Conservation (phyloP, 2,113 vertebrate genomes). For the Poeciliopsis occidentalis region DNA sequence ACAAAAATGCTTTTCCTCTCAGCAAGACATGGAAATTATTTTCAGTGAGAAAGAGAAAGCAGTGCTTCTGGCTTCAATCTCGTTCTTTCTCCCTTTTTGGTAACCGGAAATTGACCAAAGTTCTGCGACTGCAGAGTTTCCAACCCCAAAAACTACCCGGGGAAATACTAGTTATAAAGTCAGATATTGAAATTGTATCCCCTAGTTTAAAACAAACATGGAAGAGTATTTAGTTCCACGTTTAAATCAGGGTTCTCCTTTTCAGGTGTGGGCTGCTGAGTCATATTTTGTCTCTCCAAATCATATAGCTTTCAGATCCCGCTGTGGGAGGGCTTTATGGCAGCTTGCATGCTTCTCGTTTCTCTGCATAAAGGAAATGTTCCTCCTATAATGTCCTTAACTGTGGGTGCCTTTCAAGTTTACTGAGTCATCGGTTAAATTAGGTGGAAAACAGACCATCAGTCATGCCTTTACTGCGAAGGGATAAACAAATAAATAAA, state of each 20-base stretch:
- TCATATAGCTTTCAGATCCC: constrained; percentile 28
- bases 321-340: constrained; percentile 40
- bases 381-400: constrained; percentile 25
- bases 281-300: constrained; percentile 9
- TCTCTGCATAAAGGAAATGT: constrained; percentile 19
- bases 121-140: constrained; percentile 9
- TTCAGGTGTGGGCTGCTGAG: constrained; percentile 24
- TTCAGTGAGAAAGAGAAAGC: constrained; percentile 2
- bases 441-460: constrained; percentile 15
- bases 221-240: neutral
- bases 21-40: constrained; percentile 4
- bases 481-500: constrained; percentile 21
- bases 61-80: constrained; percentile 21
- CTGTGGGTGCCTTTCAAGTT: constrained; percentile 36
- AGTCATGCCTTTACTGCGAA: constrained; percentile 1
- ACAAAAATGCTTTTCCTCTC: constrained; percentile 25
- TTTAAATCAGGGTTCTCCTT: constrained; percentile 1
- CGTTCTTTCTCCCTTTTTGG: constrained; percentile 21
- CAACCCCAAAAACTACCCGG: neutral
- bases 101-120: constrained; percentile 7
- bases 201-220: neutral
- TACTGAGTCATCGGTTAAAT: constrained; percentile 54
- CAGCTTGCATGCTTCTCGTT: constrained; percentile 23
- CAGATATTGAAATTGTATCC: neutral
- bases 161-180: constrained; percentile 1